These are phyloP conservation scores for Tachuris rubrigastra DNA, from an alignment of 2,113 vertebrate genomes.

Conservation along the genomic window DNA sequence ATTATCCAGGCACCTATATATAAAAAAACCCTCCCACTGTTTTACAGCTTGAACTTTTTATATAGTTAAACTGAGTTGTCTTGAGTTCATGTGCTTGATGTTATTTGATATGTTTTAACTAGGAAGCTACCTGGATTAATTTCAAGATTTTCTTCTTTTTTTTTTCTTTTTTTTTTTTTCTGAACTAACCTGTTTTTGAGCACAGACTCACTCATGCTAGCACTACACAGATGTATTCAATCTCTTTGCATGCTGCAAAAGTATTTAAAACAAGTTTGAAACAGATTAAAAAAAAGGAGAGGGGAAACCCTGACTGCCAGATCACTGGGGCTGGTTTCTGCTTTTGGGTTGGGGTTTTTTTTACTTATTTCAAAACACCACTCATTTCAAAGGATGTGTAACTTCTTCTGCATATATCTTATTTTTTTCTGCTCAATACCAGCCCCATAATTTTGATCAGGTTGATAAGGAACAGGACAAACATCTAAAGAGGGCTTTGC, in stretches of 20 bases:
- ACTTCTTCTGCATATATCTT: not conserved
- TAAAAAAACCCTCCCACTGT: not conserved
- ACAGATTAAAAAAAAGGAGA: not conserved
- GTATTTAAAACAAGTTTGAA: constrained; percentile 13
- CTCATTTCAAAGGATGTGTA: not conserved
- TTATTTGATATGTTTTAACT: constrained; percentile 18
- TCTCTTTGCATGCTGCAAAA: not conserved
- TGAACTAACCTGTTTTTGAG: not conserved
- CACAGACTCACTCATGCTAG: not conserved
- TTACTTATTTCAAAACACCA: not conserved
- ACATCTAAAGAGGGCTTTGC: not conserved
- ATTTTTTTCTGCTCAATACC: not conserved
- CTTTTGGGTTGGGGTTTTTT: not conserved
- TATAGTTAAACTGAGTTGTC: not conserved
- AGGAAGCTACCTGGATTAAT: not conserved
- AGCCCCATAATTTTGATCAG: not conserved
- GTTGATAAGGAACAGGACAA: not conserved
- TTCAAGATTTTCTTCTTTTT: not conserved
- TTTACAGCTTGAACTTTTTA: not conserved
- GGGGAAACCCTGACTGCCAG: not conserved
- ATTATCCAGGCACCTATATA: constrained; percentile 20
- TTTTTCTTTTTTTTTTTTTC: not conserved
- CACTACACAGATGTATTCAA: constrained; percentile 29
- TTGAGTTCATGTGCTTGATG: not conserved
- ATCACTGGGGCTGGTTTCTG: not conserved